Conservation (phyloP, 2,113 vertebrate genomes). For the Ceratotherium simum region DNA sequence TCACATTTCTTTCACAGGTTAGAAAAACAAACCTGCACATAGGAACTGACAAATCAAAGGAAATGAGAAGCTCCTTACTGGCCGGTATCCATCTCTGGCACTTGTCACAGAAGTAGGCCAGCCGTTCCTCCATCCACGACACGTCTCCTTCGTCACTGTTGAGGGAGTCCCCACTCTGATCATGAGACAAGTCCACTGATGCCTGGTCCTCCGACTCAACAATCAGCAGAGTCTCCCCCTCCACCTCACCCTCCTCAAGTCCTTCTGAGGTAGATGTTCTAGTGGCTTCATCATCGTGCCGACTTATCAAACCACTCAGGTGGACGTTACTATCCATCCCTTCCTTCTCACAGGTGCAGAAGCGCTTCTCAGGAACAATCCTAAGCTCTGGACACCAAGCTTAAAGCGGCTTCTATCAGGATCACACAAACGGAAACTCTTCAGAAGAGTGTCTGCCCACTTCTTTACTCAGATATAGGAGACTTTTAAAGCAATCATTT, state of each 20-base stretch:
- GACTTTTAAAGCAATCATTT: constrained; percentile 26
- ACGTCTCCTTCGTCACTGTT: constrained; percentile 95
- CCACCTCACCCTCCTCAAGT: constrained; percentile 97
- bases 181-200: constrained; percentile 96
- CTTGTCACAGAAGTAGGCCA: constrained; percentile 96
- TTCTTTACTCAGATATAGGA: neutral
- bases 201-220: constrained; percentile 98
- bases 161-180: constrained; percentile 97
- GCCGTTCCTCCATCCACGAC: constrained; percentile 94
- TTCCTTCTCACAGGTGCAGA: neutral
- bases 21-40: constrained; percentile 18
- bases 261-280: constrained; percentile 95
- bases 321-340: constrained; percentile 93
- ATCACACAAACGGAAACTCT: neutral
- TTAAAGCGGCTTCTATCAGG: neutral
- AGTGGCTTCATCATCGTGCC: constrained; percentile 92
- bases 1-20: constrained; percentile 33
- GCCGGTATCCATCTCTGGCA: constrained; percentile 98
- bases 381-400: neutral
- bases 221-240: constrained; percentile 96
- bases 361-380: neutral
- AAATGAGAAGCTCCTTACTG: constrained; percentile 88
- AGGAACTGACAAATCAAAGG: constrained; percentile 21
- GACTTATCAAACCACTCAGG: constrained; percentile 86
- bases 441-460: neutral